phyloP scores from a whole-genome alignment of 2,797 vertebrate genomes.

The Eulemur albifrons region DNA sequence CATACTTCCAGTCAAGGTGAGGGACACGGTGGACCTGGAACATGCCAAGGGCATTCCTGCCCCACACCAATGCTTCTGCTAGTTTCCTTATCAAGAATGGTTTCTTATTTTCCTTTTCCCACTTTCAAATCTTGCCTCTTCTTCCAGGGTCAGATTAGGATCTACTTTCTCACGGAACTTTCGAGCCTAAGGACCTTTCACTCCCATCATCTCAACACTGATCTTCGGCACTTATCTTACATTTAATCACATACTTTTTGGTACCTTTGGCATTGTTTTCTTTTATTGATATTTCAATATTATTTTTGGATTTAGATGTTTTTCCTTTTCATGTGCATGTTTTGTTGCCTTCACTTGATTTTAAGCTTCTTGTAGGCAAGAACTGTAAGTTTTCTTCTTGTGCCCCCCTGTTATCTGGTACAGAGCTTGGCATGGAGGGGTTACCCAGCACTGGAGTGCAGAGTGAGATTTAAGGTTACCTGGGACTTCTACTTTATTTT shows the following conservation, averaged over 20 bases:
- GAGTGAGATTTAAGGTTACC: slow-evolving; percentile 27
- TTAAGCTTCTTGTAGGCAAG: neutral
- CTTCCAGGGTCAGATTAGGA: neutral
- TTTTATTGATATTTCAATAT: neutral
- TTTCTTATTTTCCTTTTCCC: neutral
- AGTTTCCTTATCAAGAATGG: neutral
- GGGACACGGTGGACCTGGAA: neutral
- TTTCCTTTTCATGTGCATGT: neutral
- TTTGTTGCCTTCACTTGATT: neutral
- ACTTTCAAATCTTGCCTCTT: neutral
- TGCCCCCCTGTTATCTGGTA: neutral
- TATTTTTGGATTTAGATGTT: neutral
- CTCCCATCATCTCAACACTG: neutral
- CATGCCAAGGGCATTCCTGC: neutral
- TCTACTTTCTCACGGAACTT: neutral
- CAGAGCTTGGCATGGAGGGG: too few species aligned
- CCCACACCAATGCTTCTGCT: neutral
- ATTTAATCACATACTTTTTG: neutral
- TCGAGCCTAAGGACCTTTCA: rapidly evolving
- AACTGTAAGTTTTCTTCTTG: neutral
- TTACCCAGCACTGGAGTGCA: neutral
- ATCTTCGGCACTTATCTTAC: neutral
- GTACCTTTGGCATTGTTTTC: neutral
- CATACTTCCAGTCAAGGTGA: neutral
- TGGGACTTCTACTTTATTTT: slow-evolving; percentile 28